Evolutionary conservation across 2,888 invertebrate species (phyloP), one percentile per base, ranked within the genome.

Genomic region (Agrilus mali): DNA sequence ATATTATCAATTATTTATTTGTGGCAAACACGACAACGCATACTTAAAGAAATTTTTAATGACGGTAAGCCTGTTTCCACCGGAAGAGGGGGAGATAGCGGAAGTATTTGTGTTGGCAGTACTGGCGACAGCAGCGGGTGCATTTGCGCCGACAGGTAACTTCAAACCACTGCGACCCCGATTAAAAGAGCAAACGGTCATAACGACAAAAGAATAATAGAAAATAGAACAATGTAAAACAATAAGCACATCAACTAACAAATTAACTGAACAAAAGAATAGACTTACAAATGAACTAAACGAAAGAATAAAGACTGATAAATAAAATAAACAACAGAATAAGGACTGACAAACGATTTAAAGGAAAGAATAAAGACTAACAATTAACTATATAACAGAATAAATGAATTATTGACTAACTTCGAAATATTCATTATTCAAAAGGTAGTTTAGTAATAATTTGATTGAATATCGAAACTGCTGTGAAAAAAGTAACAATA

Each of bases 21-120:
- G n/a, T n/a, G n/a, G 36, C 36, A 12, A 27, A 27, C 27, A 27
- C 27, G 27, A 27, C 27, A 27, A 27, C 41, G 55, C 66, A 55
- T 88, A 92, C 92, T 92, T 92, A 84, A 92, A 90, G 76, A 90
- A 89, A 76, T 89, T 90, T 78, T 90, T 90, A 80, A 92, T 88
- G 73, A 90, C 87, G 76, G 88, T 86, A 64, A 87, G 80, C 71
- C 86, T 85, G 66, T 73, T 76, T 54, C 64, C 63, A 43, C 61
- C 59, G 5, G 74, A 70, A 31, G 53, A 31, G 16, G 61, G 56
- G 49, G 63, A 53, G 45, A 47, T 60, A 42, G 68, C 61, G 49
- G 66, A 64, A 45, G 67, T 63, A 42, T 59, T 55, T 33, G 53
- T 50, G 33, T 59, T 55, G 33, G 61, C 59, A 41, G 59, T 58